A percentile compares a stretch with the other conserved stretches of the same genome.
phyloP scores from a whole-genome alignment of 2,888 invertebrate species.

The Stegana nigrithorax region DNA sequence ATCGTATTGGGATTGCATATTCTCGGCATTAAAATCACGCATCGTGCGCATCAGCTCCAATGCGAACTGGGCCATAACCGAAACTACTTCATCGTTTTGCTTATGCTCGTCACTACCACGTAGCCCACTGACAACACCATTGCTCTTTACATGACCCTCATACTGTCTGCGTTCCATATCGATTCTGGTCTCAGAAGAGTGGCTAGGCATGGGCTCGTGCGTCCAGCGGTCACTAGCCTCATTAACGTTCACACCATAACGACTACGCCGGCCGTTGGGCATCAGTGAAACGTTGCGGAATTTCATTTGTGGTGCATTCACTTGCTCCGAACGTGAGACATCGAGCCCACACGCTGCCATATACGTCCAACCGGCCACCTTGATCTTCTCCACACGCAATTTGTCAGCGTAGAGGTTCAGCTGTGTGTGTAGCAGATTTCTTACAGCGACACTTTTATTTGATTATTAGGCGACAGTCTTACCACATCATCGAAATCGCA shows the following conservation, averaged over 20 bases:
- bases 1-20: constrained; percentile 70
- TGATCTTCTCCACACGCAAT: constrained; percentile 91
- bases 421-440: constrained; percentile 57
- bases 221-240: not conserved
- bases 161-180: constrained; percentile 54
- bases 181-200: not conserved
- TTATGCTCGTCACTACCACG: constrained; percentile 46
- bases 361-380: constrained; percentile 95
- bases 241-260: constrained; percentile 34
- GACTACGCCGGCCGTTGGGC: constrained; percentile 63
- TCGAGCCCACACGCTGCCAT: constrained; percentile 97
- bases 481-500: constrained; percentile 87
- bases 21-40: constrained; percentile 72
- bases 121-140: constrained; percentile 26
- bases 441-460: too few relatives aligned
- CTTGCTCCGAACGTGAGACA: constrained; percentile 75
- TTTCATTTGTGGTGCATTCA: constrained; percentile 62
- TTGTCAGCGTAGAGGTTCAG: constrained; percentile 73
- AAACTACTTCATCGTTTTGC: constrained; percentile 69
- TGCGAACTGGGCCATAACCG: constrained; percentile 79
- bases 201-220: not conserved
- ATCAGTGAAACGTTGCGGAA: constrained; percentile 60
- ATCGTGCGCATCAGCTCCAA: constrained; percentile 78
- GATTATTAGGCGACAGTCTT: too few relatives aligned
- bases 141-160: constrained; percentile 43